These are phyloP conservation scores for Zaprionus camerounensis DNA, from an alignment of 1,140 invertebrate species.

Conservation along the genomic window DNA sequence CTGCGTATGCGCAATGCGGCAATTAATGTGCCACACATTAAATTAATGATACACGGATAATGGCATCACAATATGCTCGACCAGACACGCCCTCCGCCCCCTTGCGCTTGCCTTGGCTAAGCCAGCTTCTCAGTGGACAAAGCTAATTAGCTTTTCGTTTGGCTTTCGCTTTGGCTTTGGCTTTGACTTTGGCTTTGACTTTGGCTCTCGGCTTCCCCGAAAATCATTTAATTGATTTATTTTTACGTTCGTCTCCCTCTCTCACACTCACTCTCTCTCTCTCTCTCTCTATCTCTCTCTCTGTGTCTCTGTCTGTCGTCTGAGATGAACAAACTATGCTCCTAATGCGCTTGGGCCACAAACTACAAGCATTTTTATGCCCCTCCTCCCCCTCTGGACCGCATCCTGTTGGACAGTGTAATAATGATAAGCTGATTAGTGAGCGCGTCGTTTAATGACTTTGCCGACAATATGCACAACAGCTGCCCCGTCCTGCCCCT, in stretches of 20 bases:
- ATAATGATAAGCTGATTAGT: conserved; percentile 81
- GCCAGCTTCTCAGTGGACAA: conserved; percentile 33
- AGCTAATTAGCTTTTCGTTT: conserved; percentile 72
- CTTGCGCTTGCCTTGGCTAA: not conserved
- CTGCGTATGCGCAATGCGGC: conserved; percentile 56
- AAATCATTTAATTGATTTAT: conserved; percentile 81
- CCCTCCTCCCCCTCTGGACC: not conserved
- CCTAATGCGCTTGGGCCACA: conserved; percentile 67
- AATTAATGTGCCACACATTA: conserved; percentile 65
- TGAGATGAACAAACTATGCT: conserved; percentile 45
- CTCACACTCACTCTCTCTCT: not conserved
- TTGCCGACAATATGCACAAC: conserved; percentile 64
- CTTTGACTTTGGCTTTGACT: conserved; percentile 47
- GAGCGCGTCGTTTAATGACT: conserved; percentile 67
- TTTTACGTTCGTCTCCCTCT: conserved; percentile 39
- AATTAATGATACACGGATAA: conserved; percentile 79
- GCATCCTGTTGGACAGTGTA: conserved; percentile 37
- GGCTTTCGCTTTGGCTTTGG: conserved; percentile 50
- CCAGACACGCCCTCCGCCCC: conserved; percentile 28
- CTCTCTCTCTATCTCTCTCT: not conserved
- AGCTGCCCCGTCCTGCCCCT: conserved; percentile 8
- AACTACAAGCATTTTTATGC: conserved; percentile 61
- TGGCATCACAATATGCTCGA: conserved; percentile 57
- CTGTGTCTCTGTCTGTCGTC: not conserved
- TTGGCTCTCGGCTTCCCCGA: conserved; percentile 42